A percentile compares a stretch with the other conserved stretches of the same genome.
phyloP scores from a whole-genome alignment of 2,888 invertebrate species.

The Drosophila colorata region DNA sequence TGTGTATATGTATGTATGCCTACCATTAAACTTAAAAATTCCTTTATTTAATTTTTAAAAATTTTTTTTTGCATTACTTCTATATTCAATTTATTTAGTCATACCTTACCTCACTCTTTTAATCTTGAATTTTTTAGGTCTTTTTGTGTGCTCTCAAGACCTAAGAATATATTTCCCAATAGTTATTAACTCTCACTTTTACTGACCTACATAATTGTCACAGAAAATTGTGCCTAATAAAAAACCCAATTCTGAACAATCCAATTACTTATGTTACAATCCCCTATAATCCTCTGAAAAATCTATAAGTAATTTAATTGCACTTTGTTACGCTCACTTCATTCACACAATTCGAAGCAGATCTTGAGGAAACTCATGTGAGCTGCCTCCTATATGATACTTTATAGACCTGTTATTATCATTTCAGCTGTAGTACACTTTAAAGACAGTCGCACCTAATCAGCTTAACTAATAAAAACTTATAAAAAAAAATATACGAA shows the following conservation, averaged over 20 bases:
- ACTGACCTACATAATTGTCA: constrained; percentile 33
- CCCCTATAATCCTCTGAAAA: constrained; percentile 19
- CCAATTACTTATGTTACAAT: constrained; percentile 20
- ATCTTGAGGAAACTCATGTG: constrained; percentile 1
- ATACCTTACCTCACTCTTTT: no score
- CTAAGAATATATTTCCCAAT: no score
- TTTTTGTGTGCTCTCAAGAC: no score
- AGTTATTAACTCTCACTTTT: not conserved
- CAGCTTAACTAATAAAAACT: constrained; percentile 65
- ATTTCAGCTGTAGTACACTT: constrained; percentile 57
- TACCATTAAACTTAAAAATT: no score
- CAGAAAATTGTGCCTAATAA: constrained; percentile 13
- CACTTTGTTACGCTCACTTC: constrained; percentile 18
- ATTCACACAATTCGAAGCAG: constrained; percentile 23
- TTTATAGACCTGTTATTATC: constrained; percentile 24
- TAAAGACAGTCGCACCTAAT: constrained; percentile 43
- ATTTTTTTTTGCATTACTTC: no score
- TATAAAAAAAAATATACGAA: constrained; percentile 2
- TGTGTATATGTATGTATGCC: no score
- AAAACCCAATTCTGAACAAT: constrained; percentile 3
- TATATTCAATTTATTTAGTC: no score
- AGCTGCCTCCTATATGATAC: not conserved
- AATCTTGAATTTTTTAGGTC: no score
- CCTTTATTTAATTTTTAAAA: no score
- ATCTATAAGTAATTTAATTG: constrained; percentile 28